Evolutionary conservation across 2,797 vertebrate genomes (phyloP), one percentile per base, ranked within the genome.

Genomic region (Malacoctenus gilli): DNA sequence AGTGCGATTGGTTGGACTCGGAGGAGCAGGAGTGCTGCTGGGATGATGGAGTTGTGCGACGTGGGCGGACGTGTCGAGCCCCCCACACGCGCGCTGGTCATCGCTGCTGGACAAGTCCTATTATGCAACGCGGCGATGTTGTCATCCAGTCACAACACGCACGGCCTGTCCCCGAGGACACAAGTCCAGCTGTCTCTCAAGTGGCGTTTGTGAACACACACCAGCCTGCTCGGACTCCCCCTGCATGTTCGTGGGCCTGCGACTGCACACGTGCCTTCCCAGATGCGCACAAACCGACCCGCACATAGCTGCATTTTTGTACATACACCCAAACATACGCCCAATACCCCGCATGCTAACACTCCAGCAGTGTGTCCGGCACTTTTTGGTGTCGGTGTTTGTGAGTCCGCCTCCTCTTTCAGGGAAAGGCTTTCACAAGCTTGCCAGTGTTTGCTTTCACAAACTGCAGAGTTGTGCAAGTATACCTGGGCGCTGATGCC

Each of bases 381-480:
- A 49, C 52, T 1, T 80, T 72, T 84, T 67, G 60, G 55, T 21
- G 36, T 63, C 59, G 66, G 12, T 67, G 72, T 82, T 84, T 86
- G 66, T 61, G 48, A 60, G 56, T 52, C 65, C 39, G 52, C 68
- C 53, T 72, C 61, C n/a, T n/a, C 16, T 82, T 87, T 82, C 76
- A 72, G 75, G 56, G 77, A 82, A 87, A 76, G 59, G 67, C 57
- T 86, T 89, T 86, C 70, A 89, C 89, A 91, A 82, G 74, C 76
- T 62, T 78, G 46, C 35, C 59, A 59, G 72, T 91, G 89, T 90
- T 86, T 85, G 72, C 72, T 85, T 71, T 56, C 84, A 69, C 75
- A 88, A 82, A 88, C 77, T 77, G 55, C 38, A 7, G 32, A 71
- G 71, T 86, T 89, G 85, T 75, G 85, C 71, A 74, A 83, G 77